Conservation (phyloP, 2,113 vertebrate genomes). For the Edolisoma coerulescens region DNA sequence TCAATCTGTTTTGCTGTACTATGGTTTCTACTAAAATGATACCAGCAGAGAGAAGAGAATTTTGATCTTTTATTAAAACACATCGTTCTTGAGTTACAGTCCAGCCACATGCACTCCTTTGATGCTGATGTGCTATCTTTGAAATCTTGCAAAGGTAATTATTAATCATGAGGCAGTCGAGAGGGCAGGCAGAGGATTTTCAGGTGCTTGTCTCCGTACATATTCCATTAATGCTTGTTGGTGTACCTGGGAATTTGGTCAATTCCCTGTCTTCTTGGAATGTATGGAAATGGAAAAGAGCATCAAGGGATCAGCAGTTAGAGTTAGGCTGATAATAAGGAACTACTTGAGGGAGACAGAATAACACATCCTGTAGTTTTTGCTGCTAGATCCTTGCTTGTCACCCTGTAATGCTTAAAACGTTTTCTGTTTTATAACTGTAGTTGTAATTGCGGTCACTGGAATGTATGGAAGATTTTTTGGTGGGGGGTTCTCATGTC, state of each 20-base stretch:
- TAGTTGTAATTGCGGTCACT: not conserved
- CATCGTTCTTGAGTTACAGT: not conserved
- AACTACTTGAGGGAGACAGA: not conserved
- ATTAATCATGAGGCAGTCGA: not conserved
- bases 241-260: not conserved
- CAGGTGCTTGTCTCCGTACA: not conserved
- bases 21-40: not conserved
- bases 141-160: not conserved
- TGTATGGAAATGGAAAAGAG: not conserved
- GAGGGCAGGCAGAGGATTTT: not conserved
- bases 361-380: not conserved
- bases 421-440: not conserved
- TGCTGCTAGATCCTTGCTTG: not conserved
- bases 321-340: not conserved
- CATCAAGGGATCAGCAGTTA: not conserved
- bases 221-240: not conserved
- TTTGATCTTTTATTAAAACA: not conserved
- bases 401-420: not conserved
- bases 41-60: not conserved
- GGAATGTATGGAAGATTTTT: not conserved
- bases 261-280: not conserved
- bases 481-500: not conserved
- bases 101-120: not conserved
- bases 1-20: accelerated
- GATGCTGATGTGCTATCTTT: not conserved